A percentile compares a stretch with the other conserved stretches of the same genome.
Evolutionary conservation across 2,797 vertebrate genomes (phyloP).

Genomic region (Amblyopsis hoosieri): DNA sequence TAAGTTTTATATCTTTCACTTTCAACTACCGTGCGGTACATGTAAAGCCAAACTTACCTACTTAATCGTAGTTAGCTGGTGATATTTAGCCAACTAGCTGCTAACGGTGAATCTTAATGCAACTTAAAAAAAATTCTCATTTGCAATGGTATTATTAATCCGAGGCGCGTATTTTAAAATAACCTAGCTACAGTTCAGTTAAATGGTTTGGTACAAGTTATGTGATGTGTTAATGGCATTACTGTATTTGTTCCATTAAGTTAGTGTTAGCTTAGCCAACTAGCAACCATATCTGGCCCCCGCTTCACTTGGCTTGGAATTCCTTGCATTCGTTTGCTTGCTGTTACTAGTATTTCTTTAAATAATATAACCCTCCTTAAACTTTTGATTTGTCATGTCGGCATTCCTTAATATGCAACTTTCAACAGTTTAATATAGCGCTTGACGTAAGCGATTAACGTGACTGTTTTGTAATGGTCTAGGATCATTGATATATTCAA

Average conservation of each 20-base stretch:
- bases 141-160: neutral
- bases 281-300: slow-evolving; percentile 61
- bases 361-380: accelerated
- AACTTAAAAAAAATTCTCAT: neutral
- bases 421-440: too few relatives aligned
- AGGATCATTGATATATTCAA: slow-evolving; percentile 37
- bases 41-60: slow-evolving; percentile 54
- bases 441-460: neutral
- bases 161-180: neutral
- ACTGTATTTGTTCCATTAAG: slow-evolving; percentile 31
- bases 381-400: neutral
- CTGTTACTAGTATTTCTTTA: neutral
- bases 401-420: too few relatives aligned
- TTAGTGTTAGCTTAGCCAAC: slow-evolving; percentile 60
- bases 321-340: slow-evolving; percentile 8
- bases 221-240: neutral
- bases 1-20: slow-evolving; percentile 30
- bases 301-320: slow-evolving; percentile 41
- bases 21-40: slow-evolving; percentile 14
- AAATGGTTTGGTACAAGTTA: neutral
- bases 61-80: slow-evolving; percentile 47
- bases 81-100: slow-evolving; percentile 42
- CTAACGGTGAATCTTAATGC: neutral
- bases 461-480: neutral
- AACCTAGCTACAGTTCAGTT: neutral